Base-by-base conservation (phyloP, 2,113 vertebrate species). In the Pluvialis apricaria region DNA sequence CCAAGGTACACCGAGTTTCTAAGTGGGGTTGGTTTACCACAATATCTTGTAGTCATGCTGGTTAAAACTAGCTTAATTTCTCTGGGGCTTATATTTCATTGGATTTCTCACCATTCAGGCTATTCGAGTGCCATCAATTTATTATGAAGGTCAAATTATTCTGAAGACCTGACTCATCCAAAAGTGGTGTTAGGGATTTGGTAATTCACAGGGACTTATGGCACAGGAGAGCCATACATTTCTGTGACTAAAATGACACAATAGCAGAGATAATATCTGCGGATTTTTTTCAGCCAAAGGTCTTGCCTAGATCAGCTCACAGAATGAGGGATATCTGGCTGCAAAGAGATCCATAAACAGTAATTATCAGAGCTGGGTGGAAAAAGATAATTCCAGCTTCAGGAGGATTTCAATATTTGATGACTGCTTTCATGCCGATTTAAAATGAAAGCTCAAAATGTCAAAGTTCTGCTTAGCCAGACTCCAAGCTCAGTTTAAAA, bases 321-420 rank as follows among this genome's bases (percentile, higher is more conserved):
- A 65, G 61, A 84, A 87, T 86, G 36, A 88, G 31, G 25, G 25
- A 29, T 85, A 69, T 84, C 65, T 96, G 58, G 11, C 90, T 91
- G n/a, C 47, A 94, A 86, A 89, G 73, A 79, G 60, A 72, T 78
- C 60, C 2, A 4, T 92, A 92, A 94, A 92, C 69, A 90, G 36
- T 57, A 75, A 72, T 88, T 79, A 61, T 25, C 38, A 47, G 86
- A 91, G 10, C 54, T 85, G 62, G 13, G 28, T 72, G 49, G 58
- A 72, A 76, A 88, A 94, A 65, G 73, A 34, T 58, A 91, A 89
- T 92, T 94, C 34, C 76, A 88, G 2, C 31, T 96, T 34, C 1
- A 1, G 31, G 72, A 92, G 36, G 38, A 91, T 88, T 96, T 97
- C 79, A 92, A 38, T 95, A 92, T 93, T 86, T 94, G 86, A 93